Base-by-base conservation (phyloP, 2,797 vertebrate genomes). In the Micrastur ruficollis region DNA sequence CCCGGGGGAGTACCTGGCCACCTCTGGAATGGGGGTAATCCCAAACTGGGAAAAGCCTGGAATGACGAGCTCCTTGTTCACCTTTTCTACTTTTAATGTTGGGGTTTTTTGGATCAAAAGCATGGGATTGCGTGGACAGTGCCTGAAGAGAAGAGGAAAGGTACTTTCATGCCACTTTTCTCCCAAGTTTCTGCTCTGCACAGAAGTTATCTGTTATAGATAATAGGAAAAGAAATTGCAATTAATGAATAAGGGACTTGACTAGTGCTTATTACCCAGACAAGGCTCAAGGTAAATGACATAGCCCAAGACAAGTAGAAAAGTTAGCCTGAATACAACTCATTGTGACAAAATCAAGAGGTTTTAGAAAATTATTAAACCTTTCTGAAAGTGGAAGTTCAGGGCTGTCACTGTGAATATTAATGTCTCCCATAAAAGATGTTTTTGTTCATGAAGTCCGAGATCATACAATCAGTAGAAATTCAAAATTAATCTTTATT, bases 271-370 rank as follows among this genome's bases (percentile, higher is more conserved):
- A 31, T 93, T 86, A 87, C 50, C 49, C 67, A 87, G 86, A n/a
- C 23, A 67, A 63, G 66, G 61, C 72, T 94, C 26, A 42, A 67
- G 62, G 86, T 95, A 94, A 91, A 81, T 86, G 83, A 44, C 9
- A 4, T 40, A 52, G 83, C 50, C 55, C 74, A 67, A 83, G 93
- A 82, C 85, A 88, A 91, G 89, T 46, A 52, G 67, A 63, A 73
- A 68, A 59, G 83, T 56, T 85, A 61, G 52, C 31, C 75, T 96
- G 91, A 95, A 73, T 94, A 22, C 58, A 20, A 76, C 73, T 95
- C 85, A 93, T 94, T 97, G 90, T 94, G 92, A 76, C 87, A 95
- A 97, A 97, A 97, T 96, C 93, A 96, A 82, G 91, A 95, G 88
- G 85, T 88, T 96, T 96, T 78, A 94, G 92, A 94, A 95, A 96